Evolutionary conservation across 1,140 invertebrate species (phyloP).

Genomic region (Achroia grisella): DNA sequence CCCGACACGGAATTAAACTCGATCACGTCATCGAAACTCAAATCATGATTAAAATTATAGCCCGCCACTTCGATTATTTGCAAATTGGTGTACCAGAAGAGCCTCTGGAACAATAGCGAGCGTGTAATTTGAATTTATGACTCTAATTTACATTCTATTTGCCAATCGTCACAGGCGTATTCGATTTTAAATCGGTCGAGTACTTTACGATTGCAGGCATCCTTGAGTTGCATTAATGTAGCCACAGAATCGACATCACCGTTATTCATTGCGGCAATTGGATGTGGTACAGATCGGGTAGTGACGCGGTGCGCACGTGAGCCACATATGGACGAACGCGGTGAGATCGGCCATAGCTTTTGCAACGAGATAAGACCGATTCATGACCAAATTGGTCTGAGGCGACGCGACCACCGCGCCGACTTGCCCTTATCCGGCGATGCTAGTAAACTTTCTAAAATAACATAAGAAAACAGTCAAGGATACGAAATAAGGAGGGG

Average conservation of each 20-base stretch:
- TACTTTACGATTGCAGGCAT: constrained; percentile 8
- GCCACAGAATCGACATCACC: constrained; percentile 12
- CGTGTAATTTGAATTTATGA: constrained; percentile 28
- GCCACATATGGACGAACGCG: constrained; percentile 13
- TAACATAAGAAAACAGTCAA: too few species aligned
- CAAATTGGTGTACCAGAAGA: constrained; percentile 20
- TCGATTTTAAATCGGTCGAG: neutral
- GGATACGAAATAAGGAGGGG: too few species aligned
- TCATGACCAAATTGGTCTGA: constrained; percentile 14
- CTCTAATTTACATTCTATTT: constrained; percentile 23
- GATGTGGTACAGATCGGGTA: constrained; percentile 9
- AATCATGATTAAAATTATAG: constrained; percentile 19
- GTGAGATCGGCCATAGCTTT: constrained; percentile 7
- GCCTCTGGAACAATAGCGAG: constrained; percentile 23
- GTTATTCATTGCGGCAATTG: constrained; percentile 29
- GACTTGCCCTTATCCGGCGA: constrained; percentile 1
- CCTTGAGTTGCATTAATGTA: constrained; percentile 32
- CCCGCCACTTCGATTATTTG: constrained; percentile 28
- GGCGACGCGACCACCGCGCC: constrained; percentile 1
- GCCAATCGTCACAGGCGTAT: constrained; percentile 17
- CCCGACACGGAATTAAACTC: constrained; percentile 4
- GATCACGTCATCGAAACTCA: constrained; percentile 12
- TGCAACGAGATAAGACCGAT: constrained; percentile 15
- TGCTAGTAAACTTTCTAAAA: neutral
- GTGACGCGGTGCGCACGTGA: constrained; percentile 19